A percentile compares a stretch with the other conserved stretches of the same genome.
phyloP scores from a whole-genome alignment of 2,888 invertebrate species.

The Epicampocera succincta region DNA sequence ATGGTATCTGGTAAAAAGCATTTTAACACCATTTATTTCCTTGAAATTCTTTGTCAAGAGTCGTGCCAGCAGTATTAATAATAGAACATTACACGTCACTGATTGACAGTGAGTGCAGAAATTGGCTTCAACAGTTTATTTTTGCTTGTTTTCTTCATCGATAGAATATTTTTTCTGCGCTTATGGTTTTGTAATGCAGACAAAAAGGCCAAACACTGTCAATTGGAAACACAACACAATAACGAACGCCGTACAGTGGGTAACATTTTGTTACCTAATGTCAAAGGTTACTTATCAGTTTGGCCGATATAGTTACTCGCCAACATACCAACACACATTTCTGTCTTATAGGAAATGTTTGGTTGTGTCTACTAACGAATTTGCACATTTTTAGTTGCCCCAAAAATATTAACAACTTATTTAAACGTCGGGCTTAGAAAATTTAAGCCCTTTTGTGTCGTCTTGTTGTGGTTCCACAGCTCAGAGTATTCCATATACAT shows the following conservation, averaged over 20 bases:
- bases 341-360: too few relatives aligned
- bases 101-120: conserved; percentile 38
- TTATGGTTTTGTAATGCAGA: neutral
- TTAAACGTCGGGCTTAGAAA: too few relatives aligned
- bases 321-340: conserved; percentile 1
- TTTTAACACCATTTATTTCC: too few relatives aligned
- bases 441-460: too few relatives aligned
- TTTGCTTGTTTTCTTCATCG: conserved; percentile 56
- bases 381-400: too few relatives aligned
- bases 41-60: too few relatives aligned
- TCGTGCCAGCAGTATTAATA: neutral
- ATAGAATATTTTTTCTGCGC: conserved; percentile 9
- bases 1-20: too few relatives aligned
- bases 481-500: too few relatives aligned
- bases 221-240: neutral
- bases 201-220: neutral
- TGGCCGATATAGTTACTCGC: conserved; percentile 7
- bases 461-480: too few relatives aligned
- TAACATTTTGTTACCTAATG: neutral
- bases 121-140: conserved; percentile 48
- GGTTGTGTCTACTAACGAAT: too few relatives aligned
- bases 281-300: conserved; percentile 54
- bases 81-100: conserved; percentile 18
- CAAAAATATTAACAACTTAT: too few relatives aligned
- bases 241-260: conserved; percentile 4